These are phyloP conservation scores for Xiphophorus birchmanni DNA, from an alignment of 2,797 vertebrate genomes.

Conservation along the genomic window DNA sequence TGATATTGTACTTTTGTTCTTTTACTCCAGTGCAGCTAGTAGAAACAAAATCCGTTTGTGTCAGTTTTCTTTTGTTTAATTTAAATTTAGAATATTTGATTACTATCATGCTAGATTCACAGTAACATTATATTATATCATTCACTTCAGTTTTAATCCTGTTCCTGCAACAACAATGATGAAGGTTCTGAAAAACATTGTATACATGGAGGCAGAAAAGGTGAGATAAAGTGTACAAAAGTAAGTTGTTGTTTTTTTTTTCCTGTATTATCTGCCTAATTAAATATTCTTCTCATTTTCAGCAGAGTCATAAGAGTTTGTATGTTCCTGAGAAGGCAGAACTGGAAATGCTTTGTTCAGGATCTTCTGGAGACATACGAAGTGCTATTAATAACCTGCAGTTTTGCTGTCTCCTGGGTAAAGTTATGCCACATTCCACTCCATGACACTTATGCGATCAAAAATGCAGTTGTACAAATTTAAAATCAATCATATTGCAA, in stretches of 20 bases:
- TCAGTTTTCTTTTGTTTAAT: not conserved
- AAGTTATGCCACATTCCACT: not conserved
- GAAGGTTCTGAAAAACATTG: slow-evolving; percentile 90
- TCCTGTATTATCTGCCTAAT: not conserved
- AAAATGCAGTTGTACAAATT: not conserved
- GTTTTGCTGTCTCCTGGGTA: slow-evolving; percentile 89
- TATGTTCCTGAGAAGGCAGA: slow-evolving; percentile 76
- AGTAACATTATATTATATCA: not conserved
- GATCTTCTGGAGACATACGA: slow-evolving; percentile 93
- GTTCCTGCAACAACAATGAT: slow-evolving; percentile 93
- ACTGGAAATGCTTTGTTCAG: slow-evolving; percentile 88
- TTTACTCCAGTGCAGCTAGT: not conserved
- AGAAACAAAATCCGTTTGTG: not conserved
- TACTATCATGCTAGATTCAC: not conserved
- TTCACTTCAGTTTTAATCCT: slow-evolving; percentile 90
- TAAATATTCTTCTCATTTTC: slow-evolving; percentile 21
- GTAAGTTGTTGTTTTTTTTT: no score
- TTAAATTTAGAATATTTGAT: not conserved
- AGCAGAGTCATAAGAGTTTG: slow-evolving; percentile 83
- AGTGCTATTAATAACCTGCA: slow-evolving; percentile 97
- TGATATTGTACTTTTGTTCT: not conserved
- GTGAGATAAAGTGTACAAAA: slow-evolving; percentile 69
- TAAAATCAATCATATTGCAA: not conserved
- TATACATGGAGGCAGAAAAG: slow-evolving; percentile 82
- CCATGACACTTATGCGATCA: not conserved